Evolutionary conservation across 1,140 invertebrate species (phyloP), one percentile per base, ranked within the genome.

Genomic region (Aphelinus atriplicis): DNA sequence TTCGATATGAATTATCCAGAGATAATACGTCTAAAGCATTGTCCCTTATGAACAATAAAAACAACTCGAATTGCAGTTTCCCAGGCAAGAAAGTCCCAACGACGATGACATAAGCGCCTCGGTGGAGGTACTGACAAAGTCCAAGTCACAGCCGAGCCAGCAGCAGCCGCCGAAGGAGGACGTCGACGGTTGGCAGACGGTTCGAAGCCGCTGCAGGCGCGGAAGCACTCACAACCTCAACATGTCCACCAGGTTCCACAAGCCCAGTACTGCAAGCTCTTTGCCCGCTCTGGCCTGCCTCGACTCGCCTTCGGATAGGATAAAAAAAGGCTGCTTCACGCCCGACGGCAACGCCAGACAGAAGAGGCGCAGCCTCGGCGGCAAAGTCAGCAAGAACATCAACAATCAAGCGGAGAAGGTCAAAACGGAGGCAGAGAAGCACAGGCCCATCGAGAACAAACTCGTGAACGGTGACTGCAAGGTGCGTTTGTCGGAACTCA

Each of bases 101-200:
- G 61, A 78, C 79, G 79, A 63, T 26, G 83, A 84, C 46, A 83
- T 84, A 7, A 82, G 81, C 61, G 76, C 79, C n/a, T 85, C 85
- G 0, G 83, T 83, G 4, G 87, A 88, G 65, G 83, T 83, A 6
- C 73, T 84, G 51, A 81, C 79, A 2, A 83, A 82, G 42, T 46
- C 63, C 2, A 48, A 26, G n/a, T 60, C 45, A 2, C 10, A 9
- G 0, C 46, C 46, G 7, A 63, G 10, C 3, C 61, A 47, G 46
- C 62, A 63, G 63, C 78, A 80, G 48, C 75, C 79, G 10, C 51
- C 67, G 4, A 83, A 83, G 69, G 84, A 84, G 7, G 86, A 87
- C 68, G 79, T 73, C 61, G 88, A 92, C 73, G 92, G 92, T 2
- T 93, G 92, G 92, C 91, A 92, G 84, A 92, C 90, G 6, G 92